Evolutionary conservation across 2,797 vertebrate species (phyloP).

Genomic region (Cetoscarus ocellatus): DNA sequence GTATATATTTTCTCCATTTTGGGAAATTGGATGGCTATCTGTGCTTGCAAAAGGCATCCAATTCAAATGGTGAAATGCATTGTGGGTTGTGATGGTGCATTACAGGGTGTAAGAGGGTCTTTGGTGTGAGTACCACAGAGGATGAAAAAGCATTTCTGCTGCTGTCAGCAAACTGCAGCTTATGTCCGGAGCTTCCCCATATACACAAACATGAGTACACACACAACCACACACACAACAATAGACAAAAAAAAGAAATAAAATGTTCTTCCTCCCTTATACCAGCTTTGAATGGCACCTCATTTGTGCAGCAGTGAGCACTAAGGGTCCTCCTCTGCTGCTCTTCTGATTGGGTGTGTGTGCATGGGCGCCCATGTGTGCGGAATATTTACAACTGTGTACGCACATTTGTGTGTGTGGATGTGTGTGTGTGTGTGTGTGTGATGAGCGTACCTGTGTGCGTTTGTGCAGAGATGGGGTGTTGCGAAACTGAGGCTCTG

Average conservation of each 20-base stretch:
- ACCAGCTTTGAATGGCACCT: conserved; percentile 47
- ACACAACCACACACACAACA: conserved; percentile 11
- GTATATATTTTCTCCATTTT: conserved; percentile 33
- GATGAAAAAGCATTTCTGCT: conserved; percentile 65
- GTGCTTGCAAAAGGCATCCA: conserved; percentile 20
- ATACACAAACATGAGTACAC: conserved; percentile 30
- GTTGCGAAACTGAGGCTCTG: conserved; percentile 61
- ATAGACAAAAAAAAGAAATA: conserved; percentile 5
- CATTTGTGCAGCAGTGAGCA: conserved; percentile 36
- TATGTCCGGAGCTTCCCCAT: conserved; percentile 45
- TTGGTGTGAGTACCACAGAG: conserved; percentile 57
- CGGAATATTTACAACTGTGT: conserved; percentile 50
- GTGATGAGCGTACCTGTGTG: conserved; percentile 13
- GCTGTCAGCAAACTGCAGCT: conserved; percentile 65
- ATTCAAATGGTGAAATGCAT: conserved; percentile 62
- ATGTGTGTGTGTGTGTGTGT: background rate
- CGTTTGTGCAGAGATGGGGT: conserved; percentile 24
- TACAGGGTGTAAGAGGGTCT: conserved; percentile 51
- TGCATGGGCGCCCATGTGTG: conserved; percentile 50
- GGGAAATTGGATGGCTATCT: conserved; percentile 53
- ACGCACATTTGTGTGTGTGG: background rate
- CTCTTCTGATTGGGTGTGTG: conserved; percentile 56
- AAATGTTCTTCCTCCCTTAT: conserved; percentile 18
- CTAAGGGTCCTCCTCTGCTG: conserved; percentile 22
- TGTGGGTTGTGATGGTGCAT: conserved; percentile 66